Conservation (phyloP, 2,797 vertebrate species). For the Myotis vivesi region DNA sequence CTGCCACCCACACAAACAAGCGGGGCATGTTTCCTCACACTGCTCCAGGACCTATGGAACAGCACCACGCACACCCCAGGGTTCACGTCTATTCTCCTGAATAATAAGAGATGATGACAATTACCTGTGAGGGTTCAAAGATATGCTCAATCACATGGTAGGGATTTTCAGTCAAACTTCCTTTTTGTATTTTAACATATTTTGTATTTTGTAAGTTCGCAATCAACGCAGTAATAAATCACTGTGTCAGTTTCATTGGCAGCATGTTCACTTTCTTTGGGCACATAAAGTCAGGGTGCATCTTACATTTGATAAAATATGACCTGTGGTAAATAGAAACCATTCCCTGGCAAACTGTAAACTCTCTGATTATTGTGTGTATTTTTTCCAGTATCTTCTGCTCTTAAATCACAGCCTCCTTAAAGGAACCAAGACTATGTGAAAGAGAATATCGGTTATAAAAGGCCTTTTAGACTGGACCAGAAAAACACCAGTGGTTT, state of each 20-base stretch:
- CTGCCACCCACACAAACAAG: background rate
- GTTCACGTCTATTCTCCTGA: background rate
- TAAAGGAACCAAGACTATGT: background rate
- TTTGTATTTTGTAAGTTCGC: background rate
- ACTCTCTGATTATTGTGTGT: background rate
- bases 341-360: background rate
- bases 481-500: background rate
- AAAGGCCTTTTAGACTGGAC: background rate
- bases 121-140: background rate
- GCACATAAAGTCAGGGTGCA: background rate
- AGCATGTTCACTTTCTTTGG: background rate
- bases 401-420: background rate
- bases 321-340: background rate
- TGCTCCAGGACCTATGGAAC: background rate
- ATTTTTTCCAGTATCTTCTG: background rate
- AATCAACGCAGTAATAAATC: background rate
- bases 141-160: background rate
- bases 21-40: background rate
- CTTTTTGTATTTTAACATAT: background rate
- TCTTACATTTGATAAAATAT: background rate
- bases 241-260: no score
- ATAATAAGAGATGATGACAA: background rate
- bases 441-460: background rate
- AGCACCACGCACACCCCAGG: no score
- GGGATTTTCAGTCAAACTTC: background rate